These are phyloP conservation scores for Caenorhabditis elegans DNA, from an alignment of 1,140 invertebrate species.

Conservation along the genomic window DNA sequence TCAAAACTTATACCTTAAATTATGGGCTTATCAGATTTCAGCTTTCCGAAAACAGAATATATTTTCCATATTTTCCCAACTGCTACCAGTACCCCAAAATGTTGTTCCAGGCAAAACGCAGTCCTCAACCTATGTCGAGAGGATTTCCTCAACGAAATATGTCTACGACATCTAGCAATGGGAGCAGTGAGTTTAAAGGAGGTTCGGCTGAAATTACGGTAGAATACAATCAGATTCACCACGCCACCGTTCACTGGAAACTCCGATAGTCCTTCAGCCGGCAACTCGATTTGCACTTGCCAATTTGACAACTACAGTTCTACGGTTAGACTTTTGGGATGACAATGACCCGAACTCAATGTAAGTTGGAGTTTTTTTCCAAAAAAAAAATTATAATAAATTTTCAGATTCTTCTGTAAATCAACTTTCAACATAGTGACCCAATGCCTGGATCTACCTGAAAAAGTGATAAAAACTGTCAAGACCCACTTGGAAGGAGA, in stretches of 20 bases:
- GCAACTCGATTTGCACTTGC: slow-evolving; percentile 47
- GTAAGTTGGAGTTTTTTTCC: slow-evolving; percentile 23
- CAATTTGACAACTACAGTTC: slow-evolving; percentile 42
- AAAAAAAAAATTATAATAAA: neutral
- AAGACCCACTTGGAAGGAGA: slow-evolving; percentile 50
- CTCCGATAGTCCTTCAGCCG: neutral
- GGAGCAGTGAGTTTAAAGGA: neutral
- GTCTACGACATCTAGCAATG: neutral
- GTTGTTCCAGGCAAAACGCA: slow-evolving; percentile 1
- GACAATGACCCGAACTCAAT: slow-evolving; percentile 38
- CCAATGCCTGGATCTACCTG: slow-evolving; percentile 52
- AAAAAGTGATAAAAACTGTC: slow-evolving; percentile 55
- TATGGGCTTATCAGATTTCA: too few relatives aligned
- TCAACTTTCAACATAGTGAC: slow-evolving; percentile 53
- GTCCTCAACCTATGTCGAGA: neutral
- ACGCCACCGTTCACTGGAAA: neutral
- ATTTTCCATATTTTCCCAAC: too few relatives aligned
- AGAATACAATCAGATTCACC: neutral
- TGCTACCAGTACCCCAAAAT: too few relatives aligned
- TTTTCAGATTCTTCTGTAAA: slow-evolving; percentile 57
- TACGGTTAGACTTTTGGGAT: slow-evolving; percentile 51
- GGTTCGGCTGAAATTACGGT: neutral
- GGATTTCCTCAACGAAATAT: neutral
- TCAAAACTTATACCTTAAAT: too few relatives aligned
- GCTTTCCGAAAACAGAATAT: too few relatives aligned